These are phyloP conservation scores for Microctonus hyperodae DNA, from an alignment of 2,888 invertebrate species.

Conservation along the genomic window DNA sequence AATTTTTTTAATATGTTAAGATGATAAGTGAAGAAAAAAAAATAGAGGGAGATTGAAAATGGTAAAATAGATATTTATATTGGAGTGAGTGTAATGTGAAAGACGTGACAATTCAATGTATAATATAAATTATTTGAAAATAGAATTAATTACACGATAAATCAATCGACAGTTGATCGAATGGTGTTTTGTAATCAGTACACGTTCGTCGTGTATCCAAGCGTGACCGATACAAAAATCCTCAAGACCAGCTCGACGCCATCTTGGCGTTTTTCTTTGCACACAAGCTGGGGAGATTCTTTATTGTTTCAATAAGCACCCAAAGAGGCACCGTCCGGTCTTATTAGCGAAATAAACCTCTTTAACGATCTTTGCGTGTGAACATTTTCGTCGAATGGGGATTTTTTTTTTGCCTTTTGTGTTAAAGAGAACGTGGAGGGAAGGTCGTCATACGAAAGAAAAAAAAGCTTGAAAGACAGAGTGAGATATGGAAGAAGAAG, in stretches of 20 bases:
- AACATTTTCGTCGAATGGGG: slow-evolving; percentile 38
- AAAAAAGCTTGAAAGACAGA: slow-evolving; percentile 35
- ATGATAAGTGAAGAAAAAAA: no score
- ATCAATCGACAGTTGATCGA: slow-evolving; percentile 57
- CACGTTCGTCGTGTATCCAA: slow-evolving; percentile 54
- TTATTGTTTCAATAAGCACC: slow-evolving; percentile 64
- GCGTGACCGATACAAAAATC: slow-evolving; percentile 44
- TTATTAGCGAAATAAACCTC: slow-evolving; percentile 64
- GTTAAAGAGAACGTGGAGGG: slow-evolving; percentile 30
- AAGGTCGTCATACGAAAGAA: slow-evolving; percentile 14
- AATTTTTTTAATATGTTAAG: no score
- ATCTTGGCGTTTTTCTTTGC: slow-evolving; percentile 20
- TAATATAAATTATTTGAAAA: slow-evolving; percentile 23
- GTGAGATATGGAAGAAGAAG: slow-evolving; percentile 27
- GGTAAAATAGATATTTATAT: not conserved
- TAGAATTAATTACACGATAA: slow-evolving; percentile 55
- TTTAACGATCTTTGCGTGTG: slow-evolving; percentile 55
- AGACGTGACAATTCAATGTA: not conserved
- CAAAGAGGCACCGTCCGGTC: slow-evolving; percentile 55
- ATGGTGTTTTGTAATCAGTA: slow-evolving; percentile 51
- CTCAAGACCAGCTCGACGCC: slow-evolving; percentile 24
- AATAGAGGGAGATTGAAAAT: no score
- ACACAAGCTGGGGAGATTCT: slow-evolving; percentile 52
- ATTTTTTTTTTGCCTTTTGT: slow-evolving; percentile 25
- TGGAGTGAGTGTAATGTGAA: not conserved